These are phyloP conservation scores for Drosophila antonietae DNA, from an alignment of 2,888 invertebrate species.

Conservation along the genomic window DNA sequence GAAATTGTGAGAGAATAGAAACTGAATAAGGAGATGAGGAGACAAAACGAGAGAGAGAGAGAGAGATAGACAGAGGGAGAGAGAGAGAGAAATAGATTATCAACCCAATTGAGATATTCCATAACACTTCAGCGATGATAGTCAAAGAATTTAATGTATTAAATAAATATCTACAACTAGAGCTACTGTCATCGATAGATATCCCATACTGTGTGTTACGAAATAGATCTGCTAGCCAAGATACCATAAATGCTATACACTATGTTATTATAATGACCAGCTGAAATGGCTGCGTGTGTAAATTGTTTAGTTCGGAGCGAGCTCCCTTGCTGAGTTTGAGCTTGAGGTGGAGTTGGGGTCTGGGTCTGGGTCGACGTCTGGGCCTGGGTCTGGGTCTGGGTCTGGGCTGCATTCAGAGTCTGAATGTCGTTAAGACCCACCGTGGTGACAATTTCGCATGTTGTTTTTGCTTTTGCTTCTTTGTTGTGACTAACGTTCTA, in stretches of 20 bases:
- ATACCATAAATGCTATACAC: conserved; percentile 18
- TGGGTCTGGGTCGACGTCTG: conserved; percentile 16
- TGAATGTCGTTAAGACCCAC: conserved; percentile 28
- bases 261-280: conserved; percentile 53
- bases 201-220: background rate
- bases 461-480: conserved; percentile 7
- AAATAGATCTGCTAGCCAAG: background rate
- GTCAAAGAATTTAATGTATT: background rate
- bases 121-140: background rate
- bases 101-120: background rate
- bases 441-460: conserved; percentile 16
- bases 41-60: background rate
- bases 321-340: conserved; percentile 8
- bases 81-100: background rate
- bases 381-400: background rate
- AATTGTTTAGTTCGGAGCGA: conserved; percentile 26
- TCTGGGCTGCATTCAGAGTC: conserved; percentile 13
- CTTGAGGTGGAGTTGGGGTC: conserved; percentile 15
- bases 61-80: background rate
- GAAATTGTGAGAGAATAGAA: too few relatives aligned
- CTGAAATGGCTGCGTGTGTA: conserved; percentile 51
- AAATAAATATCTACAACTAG: background rate
- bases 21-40: background rate
- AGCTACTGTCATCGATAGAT: background rate
- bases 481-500: conserved; percentile 41